A percentile compares a stretch with the other conserved stretches of the same genome.
These are phyloP conservation scores for Proisotoma minuta DNA, from an alignment of 2,888 invertebrate species.

Conservation along the genomic window DNA sequence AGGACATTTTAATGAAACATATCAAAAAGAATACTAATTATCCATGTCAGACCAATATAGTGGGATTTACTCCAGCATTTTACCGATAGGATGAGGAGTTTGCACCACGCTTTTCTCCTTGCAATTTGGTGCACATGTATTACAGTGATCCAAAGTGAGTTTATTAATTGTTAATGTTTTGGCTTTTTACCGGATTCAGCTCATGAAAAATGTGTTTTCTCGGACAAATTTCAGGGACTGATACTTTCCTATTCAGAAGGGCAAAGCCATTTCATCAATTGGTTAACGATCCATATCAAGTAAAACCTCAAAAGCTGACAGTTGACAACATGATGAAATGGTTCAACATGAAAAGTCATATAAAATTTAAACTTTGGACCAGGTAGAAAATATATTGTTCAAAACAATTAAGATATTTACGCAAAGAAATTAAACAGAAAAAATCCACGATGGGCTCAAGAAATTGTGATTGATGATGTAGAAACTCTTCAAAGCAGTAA, in stretches of 20 bases:
- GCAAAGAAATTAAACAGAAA: constrained; percentile 11
- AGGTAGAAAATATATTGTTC: constrained; percentile 19
- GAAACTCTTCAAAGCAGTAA: constrained; percentile 30
- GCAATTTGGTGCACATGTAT: constrained; percentile 1
- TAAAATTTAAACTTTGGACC: constrained; percentile 42
- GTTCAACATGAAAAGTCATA: constrained; percentile 40
- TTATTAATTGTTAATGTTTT: background rate
- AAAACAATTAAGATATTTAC: background rate
- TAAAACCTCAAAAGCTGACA: constrained; percentile 26
- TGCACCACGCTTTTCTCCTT: background rate
- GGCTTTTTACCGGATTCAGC: too few relatives aligned
- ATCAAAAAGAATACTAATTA: too few relatives aligned
- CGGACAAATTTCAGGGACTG: constrained; percentile 21
- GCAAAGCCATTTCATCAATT: constrained; percentile 25
- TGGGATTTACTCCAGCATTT: too few relatives aligned
- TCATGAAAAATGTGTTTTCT: too few relatives aligned
- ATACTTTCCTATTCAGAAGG: constrained; percentile 26
- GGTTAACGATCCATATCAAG: constrained; percentile 38
- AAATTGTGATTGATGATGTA: constrained; percentile 33
- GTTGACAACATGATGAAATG: constrained; percentile 37
- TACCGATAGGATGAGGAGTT: constrained; percentile 13
- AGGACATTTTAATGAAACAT: too few relatives aligned
- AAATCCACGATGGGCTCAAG: constrained; percentile 39
- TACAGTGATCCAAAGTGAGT: constrained; percentile 8
- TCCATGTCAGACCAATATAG: too few relatives aligned